Conservation (phyloP, 2,113 vertebrate species). For the Morone saxatilis region DNA sequence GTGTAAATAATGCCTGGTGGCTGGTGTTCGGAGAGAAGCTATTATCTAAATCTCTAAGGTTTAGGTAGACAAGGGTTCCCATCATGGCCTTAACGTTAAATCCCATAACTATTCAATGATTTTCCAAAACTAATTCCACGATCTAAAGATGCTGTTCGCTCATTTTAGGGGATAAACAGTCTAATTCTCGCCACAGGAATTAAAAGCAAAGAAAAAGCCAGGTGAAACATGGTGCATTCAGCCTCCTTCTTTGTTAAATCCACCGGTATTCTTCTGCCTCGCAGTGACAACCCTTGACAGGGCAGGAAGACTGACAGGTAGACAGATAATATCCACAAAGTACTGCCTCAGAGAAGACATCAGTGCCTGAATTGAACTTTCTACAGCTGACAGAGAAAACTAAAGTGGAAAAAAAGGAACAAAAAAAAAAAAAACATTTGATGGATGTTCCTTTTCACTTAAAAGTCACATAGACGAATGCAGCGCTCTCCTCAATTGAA, state of each 20-base stretch:
- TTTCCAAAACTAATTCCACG: not conserved
- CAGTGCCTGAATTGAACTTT: constrained; percentile 48
- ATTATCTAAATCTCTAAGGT: not conserved
- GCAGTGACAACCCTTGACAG: constrained; percentile 40
- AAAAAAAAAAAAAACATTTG: constrained; percentile 16
- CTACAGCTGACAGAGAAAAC: constrained; percentile 55
- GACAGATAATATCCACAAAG: constrained; percentile 59
- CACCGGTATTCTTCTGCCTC: constrained; percentile 10
- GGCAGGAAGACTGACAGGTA: constrained; percentile 48
- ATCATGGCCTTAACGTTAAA: not conserved
- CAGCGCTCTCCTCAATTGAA: not conserved
- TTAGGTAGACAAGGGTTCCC: not conserved
- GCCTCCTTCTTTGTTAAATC: constrained; percentile 39
- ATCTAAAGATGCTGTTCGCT: not conserved
- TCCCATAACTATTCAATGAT: not conserved
- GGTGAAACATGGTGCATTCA: constrained; percentile 1
- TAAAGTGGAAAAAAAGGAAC: not conserved
- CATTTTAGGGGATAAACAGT: not conserved
- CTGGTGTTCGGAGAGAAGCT: not conserved
- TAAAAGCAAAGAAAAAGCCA: constrained; percentile 5
- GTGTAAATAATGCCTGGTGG: fast-evolving
- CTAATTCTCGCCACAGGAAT: not conserved
- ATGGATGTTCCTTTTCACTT: constrained; percentile 26
- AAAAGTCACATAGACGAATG: not conserved
- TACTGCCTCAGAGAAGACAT: constrained; percentile 46